These are phyloP conservation scores for Nomia melanderi DNA, from an alignment of 1,140 invertebrate species.

Conservation along the genomic window DNA sequence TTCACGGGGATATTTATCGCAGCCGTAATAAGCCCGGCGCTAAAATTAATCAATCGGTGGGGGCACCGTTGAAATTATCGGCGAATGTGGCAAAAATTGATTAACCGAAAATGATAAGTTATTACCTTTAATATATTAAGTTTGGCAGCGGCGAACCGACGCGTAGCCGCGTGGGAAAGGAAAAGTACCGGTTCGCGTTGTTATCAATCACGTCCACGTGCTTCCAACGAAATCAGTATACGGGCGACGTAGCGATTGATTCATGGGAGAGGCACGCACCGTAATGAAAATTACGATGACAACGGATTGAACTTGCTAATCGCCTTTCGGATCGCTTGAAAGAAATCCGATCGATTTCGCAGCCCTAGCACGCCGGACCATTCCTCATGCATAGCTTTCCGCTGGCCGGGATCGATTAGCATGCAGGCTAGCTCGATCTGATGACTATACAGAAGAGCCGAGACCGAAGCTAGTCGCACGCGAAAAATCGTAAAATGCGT, in stretches of 20 bases:
- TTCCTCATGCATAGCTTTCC: constrained; percentile 55
- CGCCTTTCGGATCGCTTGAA: constrained; percentile 11
- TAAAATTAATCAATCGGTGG: constrained; percentile 56
- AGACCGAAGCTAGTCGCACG: constrained; percentile 40
- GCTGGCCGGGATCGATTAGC: constrained; percentile 59
- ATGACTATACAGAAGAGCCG: constrained; percentile 56
- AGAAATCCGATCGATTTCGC: constrained; percentile 51
- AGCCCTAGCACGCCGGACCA: constrained; percentile 47
- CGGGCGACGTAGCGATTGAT: constrained; percentile 9
- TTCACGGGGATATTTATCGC: constrained; percentile 54
- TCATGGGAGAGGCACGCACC: not conserved
- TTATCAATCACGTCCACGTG: constrained; percentile 50
- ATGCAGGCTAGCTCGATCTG: constrained; percentile 69
- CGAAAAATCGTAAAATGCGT: constrained; percentile 70
- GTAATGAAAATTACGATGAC: constrained; percentile 53
- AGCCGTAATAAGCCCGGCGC: constrained; percentile 31
- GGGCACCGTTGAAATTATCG: constrained; percentile 46
- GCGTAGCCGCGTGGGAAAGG: not conserved
- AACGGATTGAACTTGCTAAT: constrained; percentile 1
- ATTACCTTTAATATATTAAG: constrained; percentile 43
- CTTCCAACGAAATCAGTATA: constrained; percentile 32
- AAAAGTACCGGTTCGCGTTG: constrained; percentile 30
- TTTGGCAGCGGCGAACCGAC: constrained; percentile 18
- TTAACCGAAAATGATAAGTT: constrained; percentile 43
- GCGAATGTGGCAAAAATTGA: constrained; percentile 35